Evolutionary conservation across 2,113 vertebrate genomes (phyloP).

Genomic region (Falco punctatus): DNA sequence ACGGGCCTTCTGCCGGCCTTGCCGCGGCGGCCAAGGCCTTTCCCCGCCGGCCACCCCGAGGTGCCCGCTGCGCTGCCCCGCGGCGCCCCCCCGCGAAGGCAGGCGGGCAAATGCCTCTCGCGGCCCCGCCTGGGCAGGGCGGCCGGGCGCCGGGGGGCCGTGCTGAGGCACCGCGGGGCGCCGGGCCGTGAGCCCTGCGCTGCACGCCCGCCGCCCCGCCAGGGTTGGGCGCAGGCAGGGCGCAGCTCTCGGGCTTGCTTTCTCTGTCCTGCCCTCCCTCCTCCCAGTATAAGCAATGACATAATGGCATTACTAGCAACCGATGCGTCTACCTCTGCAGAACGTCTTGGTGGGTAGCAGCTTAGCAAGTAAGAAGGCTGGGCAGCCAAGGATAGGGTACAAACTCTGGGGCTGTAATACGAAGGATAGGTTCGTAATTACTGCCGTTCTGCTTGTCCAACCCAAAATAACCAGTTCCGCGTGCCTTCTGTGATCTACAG

Average conservation of each 20-base stretch:
- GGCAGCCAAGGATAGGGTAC: not conserved
- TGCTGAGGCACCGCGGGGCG: not conserved
- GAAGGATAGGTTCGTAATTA: not conserved
- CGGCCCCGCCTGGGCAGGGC: fast-evolving
- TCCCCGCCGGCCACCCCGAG: not conserved
- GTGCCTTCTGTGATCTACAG: not conserved
- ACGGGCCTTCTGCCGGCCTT: not conserved
- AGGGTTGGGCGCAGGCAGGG: not conserved
- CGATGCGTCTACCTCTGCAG: not conserved
- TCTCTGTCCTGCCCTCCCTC: not conserved
- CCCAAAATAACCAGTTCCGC: not conserved
- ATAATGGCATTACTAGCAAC: not conserved
- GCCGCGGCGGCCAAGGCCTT: not conserved
- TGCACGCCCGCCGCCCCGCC: not conserved
- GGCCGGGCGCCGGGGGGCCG: not conserved
- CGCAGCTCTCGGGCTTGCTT: not conserved
- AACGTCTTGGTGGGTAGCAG: not conserved
- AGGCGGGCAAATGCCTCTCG: no score
- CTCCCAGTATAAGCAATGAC: not conserved
- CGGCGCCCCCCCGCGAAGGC: fast-evolving
- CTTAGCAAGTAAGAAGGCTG: not conserved
- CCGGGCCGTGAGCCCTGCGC: not conserved
- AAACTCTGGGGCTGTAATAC: not conserved
- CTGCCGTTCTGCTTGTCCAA: not conserved
- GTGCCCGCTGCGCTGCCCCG: not conserved